phyloP scores from a whole-genome alignment of 2,113 vertebrate genomes.

The Crypturellus undulatus region DNA sequence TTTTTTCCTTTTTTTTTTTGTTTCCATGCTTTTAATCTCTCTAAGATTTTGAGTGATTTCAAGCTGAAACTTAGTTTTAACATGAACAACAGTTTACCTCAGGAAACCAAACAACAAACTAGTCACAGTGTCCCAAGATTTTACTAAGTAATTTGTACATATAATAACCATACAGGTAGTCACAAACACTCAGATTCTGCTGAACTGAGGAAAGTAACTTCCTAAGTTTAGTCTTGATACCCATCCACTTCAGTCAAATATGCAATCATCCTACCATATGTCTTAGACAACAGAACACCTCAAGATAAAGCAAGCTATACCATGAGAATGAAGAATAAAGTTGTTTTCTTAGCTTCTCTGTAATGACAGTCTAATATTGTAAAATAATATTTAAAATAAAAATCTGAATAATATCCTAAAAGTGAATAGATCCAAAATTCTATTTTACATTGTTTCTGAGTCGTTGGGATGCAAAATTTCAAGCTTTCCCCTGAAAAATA shows the following conservation, averaged over 20 bases:
- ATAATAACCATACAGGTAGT: not conserved
- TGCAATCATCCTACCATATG: not conserved
- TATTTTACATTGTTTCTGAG: not conserved
- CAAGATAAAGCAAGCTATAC: not conserved
- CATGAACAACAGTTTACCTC: not conserved
- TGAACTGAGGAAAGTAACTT: not conserved
- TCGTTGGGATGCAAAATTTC: not conserved
- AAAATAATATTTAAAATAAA: not conserved
- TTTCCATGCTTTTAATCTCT: not conserved
- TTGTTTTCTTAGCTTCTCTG: not conserved
- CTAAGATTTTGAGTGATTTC: not conserved
- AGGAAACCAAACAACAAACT: fast-evolving
- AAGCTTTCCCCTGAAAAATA: not conserved
- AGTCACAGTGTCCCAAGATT: fast-evolving
- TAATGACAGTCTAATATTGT: not conserved
- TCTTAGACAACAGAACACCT: too few species aligned
- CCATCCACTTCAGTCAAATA: not conserved
- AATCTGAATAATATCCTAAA: not conserved
- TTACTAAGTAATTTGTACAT: not conserved
- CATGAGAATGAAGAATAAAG: not conserved
- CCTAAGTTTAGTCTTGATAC: not conserved
- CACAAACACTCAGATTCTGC: not conserved
- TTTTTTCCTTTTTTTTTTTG: not conserved
- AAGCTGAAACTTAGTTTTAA: not conserved
- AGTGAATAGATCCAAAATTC: too few species aligned